phyloP scores from a whole-genome alignment of 2,888 invertebrate species.

The Dysmachus trigonus region DNA sequence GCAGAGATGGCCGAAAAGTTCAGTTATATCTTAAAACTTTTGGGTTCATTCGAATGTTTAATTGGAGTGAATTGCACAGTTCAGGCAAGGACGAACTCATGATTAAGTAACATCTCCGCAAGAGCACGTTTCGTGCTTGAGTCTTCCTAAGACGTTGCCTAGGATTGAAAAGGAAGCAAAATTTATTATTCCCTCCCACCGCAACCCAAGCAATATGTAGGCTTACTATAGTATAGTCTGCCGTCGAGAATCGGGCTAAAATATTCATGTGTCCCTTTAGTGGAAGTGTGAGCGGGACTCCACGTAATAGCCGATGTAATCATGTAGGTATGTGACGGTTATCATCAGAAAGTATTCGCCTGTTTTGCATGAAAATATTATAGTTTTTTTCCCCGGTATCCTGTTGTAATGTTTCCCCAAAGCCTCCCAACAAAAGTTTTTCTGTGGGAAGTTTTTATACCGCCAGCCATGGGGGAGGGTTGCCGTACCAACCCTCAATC shows the following conservation, averaged over 20 bases:
- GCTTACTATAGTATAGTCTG: background rate
- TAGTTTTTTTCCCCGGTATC: background rate
- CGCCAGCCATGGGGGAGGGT: background rate
- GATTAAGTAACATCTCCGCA: background rate
- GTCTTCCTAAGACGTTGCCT: background rate
- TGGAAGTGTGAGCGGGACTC: background rate
- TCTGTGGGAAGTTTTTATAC: conserved; percentile 1
- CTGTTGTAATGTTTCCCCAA: conserved; percentile 20
- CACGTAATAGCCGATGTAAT: background rate
- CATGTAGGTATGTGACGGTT: background rate
- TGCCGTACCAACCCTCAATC: background rate
- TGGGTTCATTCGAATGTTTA: background rate
- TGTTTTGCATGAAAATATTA: conserved; percentile 24
- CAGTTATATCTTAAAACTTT: background rate
- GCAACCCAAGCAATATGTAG: background rate
- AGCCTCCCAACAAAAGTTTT: conserved; percentile 13
- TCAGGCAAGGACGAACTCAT: background rate
- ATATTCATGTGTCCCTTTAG: background rate
- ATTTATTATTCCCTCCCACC: background rate
- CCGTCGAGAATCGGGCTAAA: background rate
- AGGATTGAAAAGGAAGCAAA: background rate
- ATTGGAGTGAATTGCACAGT: background rate
- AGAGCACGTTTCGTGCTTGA: background rate
- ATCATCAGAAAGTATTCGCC: conserved; percentile 25
- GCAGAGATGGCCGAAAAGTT: background rate